Base-by-base conservation (phyloP, 2,888 invertebrate species). In the Alsophila aescularia region DNA sequence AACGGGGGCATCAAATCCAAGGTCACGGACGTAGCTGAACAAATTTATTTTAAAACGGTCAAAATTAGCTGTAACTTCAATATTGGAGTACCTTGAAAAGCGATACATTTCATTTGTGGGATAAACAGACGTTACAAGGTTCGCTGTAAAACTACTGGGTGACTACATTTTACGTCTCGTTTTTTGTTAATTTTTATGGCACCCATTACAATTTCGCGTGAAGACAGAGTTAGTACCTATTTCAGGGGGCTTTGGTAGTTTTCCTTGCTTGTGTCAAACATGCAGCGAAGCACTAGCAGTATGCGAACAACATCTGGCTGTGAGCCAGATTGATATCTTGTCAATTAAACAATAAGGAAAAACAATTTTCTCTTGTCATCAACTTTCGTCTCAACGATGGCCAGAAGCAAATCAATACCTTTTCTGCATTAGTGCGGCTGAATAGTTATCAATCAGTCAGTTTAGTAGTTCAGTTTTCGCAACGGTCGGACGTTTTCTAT, bases 1-100 rank as follows among this genome's bases (percentile, higher is more conserved):
- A 84, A 87, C 87, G 71, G 87, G 88, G 87, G 86, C 87, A 81
- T 82, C 79, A 81, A 81, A 81, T 81, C 73, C 85, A 87, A 87
- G 89, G 89, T 79, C 75, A 76, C 67, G 76, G 74, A 83, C 77
- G 78, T 79, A 75, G 77, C 81, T 78, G 76, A 81, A 83, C 82
- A 80, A 83, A 86, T 82, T 79, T 80, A 77, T 83, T 82, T 81
- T 69, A 73, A 55, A 79, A 78, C 77, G 73, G 72, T 71, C 74
- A 72, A 72, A 77, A 79, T 77, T 72, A 73, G 72, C 67, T 62
- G 67, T 77, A 72, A 75, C 69, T 71, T 67, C 68, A 69, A 70
- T 72, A 72, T 73, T 69, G 66, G 62, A 68, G 66, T 69, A 72
- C 81, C 78, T 82, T 81, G 79, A 63, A 74, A 66, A n/a, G 51